Base-by-base conservation (phyloP, 37 sponge, comb jelly and placozoan genomes). In the Cladorhizidae sp. region DNA sequence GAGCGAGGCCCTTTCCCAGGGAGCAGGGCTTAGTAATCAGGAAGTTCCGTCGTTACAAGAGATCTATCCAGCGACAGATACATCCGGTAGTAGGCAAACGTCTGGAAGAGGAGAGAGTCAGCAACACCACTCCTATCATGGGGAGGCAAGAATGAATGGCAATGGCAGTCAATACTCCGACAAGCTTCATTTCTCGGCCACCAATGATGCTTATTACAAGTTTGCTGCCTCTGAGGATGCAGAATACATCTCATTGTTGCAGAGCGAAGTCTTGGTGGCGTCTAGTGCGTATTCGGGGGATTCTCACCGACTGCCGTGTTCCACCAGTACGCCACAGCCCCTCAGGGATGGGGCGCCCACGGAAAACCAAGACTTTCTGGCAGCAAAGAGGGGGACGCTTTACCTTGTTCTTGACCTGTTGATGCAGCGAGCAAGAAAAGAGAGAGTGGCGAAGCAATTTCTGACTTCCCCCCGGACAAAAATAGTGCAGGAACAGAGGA, bases 191-290 rank as follows among this genome's bases (percentile, higher is more conserved):
- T 65, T 65, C 36, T 40, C 39, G 0, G 59, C 71, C 50, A 76
- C 62, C 2, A 32, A 45, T 2, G 21, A 71, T 2, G 42, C 63
- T 3, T 77, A 57, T 23, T 89, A 89, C 54, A 78, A 80, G 33
- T 89, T 89, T 75, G 54, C 85, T 3, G 85, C 79, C 11, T 37
- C 55, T 7, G 85, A 89, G 64, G 89, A 89, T 68, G 40, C 40
- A 1, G 62, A 74, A 3, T 59, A 37, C 3, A 43, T 28, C 9
- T 23, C 69, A 35, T 54, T 78, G 26, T 73, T 76, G 23, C 85
- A 79, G 33, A 79, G 85, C 39, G 76, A 80, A 62, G 57, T 89
- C 38, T 55, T 84, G 28, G 21, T 51, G 9, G 80, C 80, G 1
- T 82, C 80, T 26, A 32, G 64, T 36, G 5, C 35, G 7, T 65